These are phyloP conservation scores for Halisarca cf. caerulea DNA, from an alignment of 37 sponge, comb jelly and placozoan species.

Conservation along the genomic window DNA sequence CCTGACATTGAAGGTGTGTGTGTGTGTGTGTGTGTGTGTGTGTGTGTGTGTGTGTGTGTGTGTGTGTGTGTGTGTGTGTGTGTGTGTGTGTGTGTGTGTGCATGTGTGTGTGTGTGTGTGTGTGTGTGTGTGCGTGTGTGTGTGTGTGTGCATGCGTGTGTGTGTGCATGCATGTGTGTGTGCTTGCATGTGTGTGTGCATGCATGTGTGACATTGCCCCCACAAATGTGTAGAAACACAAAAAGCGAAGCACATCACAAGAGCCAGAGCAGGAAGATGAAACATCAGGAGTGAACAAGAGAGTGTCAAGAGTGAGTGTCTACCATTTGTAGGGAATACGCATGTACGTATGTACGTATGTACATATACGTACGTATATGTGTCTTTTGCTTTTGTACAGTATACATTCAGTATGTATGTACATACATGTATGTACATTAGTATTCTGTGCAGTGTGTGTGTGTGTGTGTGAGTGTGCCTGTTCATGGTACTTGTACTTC, in stretches of 20 bases:
- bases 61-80: no score
- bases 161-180: no score
- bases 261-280: no score
- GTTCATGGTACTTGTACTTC: background rate
- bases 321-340: background rate
- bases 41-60: no score
- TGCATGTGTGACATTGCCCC: no score
- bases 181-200: no score
- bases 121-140: no score
- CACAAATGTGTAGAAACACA: background rate
- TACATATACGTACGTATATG: background rate
- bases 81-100: no score
- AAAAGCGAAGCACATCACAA: background rate
- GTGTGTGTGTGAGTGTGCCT: background rate
- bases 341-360: background rate
- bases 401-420: background rate
- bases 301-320: no score
- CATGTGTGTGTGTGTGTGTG: no score
- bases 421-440: background rate
- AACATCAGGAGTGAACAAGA: no score
- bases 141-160: no score
- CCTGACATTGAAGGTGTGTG: background rate
- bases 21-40: background rate
- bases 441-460: background rate
- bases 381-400: background rate